phyloP scores from a whole-genome alignment of 2,888 invertebrate genomes.

The Oasisia sp. region DNA sequence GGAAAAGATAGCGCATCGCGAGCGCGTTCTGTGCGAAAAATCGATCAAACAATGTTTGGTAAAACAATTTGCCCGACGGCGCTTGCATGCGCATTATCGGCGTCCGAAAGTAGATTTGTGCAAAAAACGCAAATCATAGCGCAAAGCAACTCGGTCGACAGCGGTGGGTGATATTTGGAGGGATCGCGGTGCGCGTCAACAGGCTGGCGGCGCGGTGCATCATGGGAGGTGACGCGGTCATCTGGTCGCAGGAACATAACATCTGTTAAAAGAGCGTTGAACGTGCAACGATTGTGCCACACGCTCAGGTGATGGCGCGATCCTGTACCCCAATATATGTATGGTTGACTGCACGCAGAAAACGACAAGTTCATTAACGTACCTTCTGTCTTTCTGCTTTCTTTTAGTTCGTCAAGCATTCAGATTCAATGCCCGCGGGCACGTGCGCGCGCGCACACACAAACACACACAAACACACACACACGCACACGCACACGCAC shows the following conservation, averaged over 20 bases:
- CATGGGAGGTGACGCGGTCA: neutral
- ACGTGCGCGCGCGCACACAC: too few species aligned
- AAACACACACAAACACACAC: too few species aligned
- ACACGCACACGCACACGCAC: too few species aligned
- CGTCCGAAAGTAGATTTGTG: neutral
- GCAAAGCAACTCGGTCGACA: neutral
- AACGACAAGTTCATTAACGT: neutral
- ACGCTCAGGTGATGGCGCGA: neutral
- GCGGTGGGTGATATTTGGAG: neutral
- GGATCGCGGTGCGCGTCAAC: neutral
- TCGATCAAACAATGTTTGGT: slow-evolving; percentile 3
- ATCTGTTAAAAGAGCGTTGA: neutral
- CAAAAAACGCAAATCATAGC: slow-evolving; percentile 10
- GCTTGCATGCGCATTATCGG: slow-evolving; percentile 10
- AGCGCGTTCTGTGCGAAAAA: neutral
- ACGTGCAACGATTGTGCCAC: neutral
- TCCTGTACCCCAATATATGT: neutral
- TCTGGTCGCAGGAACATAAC: neutral
- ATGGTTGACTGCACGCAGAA: neutral
- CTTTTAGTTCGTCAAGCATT: too few species aligned
- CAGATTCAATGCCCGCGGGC: too few species aligned
- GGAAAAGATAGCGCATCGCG: slow-evolving; percentile 17
- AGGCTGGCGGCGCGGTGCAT: neutral
- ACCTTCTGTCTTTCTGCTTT: too few species aligned
- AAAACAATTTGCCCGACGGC: slow-evolving; percentile 4